These are phyloP conservation scores for Hestina assimilis DNA, from an alignment of 1,140 invertebrate species.

Conservation along the genomic window DNA sequence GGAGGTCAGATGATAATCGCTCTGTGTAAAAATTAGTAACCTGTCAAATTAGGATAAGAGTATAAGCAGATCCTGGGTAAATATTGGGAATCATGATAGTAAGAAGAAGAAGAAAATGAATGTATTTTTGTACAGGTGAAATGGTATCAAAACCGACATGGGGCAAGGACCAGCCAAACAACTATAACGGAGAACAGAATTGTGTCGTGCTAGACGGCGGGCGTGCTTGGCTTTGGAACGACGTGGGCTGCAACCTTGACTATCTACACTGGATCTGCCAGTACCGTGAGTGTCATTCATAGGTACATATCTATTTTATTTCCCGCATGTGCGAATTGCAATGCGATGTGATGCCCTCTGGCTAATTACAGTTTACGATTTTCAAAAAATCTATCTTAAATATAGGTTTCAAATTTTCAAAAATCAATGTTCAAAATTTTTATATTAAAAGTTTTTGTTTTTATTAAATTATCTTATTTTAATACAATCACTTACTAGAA, in stretches of 20 bases:
- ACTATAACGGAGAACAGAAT: conserved; percentile 97
- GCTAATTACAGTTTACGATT: background rate
- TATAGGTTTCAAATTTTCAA: too few species aligned
- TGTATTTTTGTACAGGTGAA: conserved; percentile 79
- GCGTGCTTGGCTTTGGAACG: conserved; percentile 94
- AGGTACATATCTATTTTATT: conserved; percentile 71
- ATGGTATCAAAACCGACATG: conserved; percentile 88
- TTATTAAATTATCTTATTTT: too few species aligned
- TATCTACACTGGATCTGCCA: conserved; percentile 96
- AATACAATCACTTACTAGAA: too few species aligned
- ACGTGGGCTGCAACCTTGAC: conserved; percentile 95
- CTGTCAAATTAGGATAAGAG: too few species aligned
- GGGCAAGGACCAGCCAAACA: conserved; percentile 96
- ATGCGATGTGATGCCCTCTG: background rate
- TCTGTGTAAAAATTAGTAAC: too few species aligned
- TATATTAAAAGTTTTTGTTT: too few species aligned
- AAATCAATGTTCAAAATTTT: too few species aligned
- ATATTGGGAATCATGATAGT: too few species aligned
- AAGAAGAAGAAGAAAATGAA: too few species aligned
- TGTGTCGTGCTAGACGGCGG: conserved; percentile 95
- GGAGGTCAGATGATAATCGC: too few species aligned
- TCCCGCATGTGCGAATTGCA: conserved; percentile 42
- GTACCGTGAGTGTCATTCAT: conserved; percentile 84
- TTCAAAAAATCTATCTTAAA: too few species aligned
- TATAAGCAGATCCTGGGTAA: too few species aligned